Evolutionary conservation across 1,140 invertebrate species (phyloP).

Genomic region (Euura saliciscinereae): DNA sequence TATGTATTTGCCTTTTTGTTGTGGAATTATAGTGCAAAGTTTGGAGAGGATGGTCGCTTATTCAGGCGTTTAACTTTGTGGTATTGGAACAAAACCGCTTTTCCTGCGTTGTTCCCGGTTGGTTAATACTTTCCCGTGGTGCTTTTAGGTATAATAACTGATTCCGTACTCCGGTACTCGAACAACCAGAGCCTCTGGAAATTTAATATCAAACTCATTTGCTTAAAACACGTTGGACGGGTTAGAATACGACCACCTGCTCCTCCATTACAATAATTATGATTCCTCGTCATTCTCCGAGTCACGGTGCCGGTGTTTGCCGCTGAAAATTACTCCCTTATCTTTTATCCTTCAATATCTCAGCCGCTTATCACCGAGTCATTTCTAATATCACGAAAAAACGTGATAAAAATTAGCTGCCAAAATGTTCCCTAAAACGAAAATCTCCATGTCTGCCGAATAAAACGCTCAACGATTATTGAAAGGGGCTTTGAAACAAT

Average conservation of each 20-base stretch:
- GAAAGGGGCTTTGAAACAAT: no score
- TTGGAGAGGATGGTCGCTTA: no score
- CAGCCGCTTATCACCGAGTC: background rate
- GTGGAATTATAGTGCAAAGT: no score
- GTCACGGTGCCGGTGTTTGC: no score
- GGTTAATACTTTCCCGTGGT: background rate
- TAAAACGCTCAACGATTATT: no score
- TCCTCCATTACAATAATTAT: constrained; percentile 58
- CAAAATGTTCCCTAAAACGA: no score
- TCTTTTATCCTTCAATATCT: no score
- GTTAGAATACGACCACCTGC: constrained; percentile 43
- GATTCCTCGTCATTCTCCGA: constrained; percentile 42
- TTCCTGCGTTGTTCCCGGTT: background rate
- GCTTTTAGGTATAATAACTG: constrained; percentile 7
- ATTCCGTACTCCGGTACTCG: background rate
- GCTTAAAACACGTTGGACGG: constrained; percentile 43
- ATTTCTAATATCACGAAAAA: background rate
- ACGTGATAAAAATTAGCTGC: no score
- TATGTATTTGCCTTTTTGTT: no score
- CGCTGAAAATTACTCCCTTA: no score
- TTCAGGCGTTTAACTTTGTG: background rate
- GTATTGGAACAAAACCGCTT: background rate
- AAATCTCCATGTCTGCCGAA: no score
- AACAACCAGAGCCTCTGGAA: constrained; percentile 4
- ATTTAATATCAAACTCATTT: constrained; percentile 41